Base-by-base conservation (phyloP, 2,888 invertebrate species). In the Archips crataeganus region DNA sequence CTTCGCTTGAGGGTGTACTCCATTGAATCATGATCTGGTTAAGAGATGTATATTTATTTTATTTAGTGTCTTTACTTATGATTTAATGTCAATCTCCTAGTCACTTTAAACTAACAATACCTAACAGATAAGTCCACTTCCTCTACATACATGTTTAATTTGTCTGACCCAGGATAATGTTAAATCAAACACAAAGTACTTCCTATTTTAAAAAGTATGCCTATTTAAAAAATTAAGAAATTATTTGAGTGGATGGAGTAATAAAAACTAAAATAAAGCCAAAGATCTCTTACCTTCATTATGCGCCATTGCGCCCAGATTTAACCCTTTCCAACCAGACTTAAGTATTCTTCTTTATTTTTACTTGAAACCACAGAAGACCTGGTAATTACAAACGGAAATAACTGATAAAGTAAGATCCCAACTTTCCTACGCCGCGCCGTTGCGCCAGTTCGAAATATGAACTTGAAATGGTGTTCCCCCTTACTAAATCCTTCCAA, bases 1-100 rank as follows among this genome's bases (percentile, higher is more conserved):
- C 86, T 89, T 34, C 85, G 83, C 76, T 90, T 90, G 63, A 91
- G 78, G 51, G 87, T 81, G 71, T 82, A 79, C 70, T 90, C 89
- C 83, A 90, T 82, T 23, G 81, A 76, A 61, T 75, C 80, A 61
- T 69, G 64, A 62, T 80, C 77, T 57, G 78, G 60, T 2, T 10
- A 45, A 1, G 2, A 6, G 23, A 45, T 45, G 11, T 45, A 11
- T 13, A 45, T 11, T 32, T 39, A 39, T 6, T 39, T 4, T 39
- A 39, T 23, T 42, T 45, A 45, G 32, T 3, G 49, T 51, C n/a
- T 51, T 51, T 51, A n/a, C 5, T 3, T 51, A n/a, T 11, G 3
- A n/a, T 51, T 51, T 42, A 42, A 23, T 23, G 23, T 23, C 23
- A 1, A 23, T 23, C 23, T 23, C 23, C 23, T 23, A 23, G 23